Evolutionary conservation across 2,113 vertebrate species (phyloP).

Genomic region (Notothenia coriiceps): DNA sequence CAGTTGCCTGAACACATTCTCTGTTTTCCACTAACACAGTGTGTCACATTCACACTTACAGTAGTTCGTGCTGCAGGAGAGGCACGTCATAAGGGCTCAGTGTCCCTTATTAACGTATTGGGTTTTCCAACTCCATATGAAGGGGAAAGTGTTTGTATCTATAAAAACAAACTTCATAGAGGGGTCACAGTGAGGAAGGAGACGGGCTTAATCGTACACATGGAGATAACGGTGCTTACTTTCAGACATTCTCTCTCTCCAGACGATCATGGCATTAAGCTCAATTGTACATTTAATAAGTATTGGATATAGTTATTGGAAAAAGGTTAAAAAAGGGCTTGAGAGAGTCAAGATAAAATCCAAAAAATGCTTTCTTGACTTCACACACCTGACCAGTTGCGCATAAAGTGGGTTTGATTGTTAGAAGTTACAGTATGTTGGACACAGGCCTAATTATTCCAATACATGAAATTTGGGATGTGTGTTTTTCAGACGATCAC

Average conservation of each 20-base stretch:
- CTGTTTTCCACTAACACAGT: conserved; percentile 23
- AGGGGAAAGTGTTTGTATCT: background rate
- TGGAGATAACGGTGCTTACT: background rate
- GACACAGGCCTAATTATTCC: background rate
- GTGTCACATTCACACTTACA: background rate
- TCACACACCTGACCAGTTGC: background rate
- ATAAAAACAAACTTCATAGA: background rate
- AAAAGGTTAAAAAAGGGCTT: background rate
- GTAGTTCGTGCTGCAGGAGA: background rate
- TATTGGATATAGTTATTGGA: background rate
- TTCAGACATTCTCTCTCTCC: background rate
- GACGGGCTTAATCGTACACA: background rate
- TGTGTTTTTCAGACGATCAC: too few species aligned
- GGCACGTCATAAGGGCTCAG: background rate
- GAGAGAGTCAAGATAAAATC: background rate
- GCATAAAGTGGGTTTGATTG: background rate
- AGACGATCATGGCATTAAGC: background rate
- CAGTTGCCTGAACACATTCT: conserved; percentile 32
- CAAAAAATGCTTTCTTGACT: background rate
- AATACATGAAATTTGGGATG: background rate
- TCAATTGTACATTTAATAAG: too few species aligned
- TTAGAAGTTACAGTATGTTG: background rate
- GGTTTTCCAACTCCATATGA: background rate
- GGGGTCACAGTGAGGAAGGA: accelerated
- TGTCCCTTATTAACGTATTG: conserved; percentile 2